These are phyloP conservation scores for Alethe diademata DNA, from an alignment of 2,113 vertebrate species.

Conservation along the genomic window DNA sequence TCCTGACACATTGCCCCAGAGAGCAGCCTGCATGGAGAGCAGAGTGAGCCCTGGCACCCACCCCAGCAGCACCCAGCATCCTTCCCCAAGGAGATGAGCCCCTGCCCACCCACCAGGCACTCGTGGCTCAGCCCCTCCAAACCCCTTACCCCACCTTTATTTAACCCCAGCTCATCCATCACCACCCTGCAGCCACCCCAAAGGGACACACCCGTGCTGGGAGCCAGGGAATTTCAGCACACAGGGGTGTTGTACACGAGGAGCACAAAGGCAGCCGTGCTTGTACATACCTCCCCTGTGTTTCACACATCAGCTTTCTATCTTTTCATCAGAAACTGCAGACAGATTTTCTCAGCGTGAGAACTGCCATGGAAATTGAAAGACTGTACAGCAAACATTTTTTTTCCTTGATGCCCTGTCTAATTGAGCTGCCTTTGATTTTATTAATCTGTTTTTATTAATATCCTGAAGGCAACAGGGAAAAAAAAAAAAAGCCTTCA, in stretches of 20 bases:
- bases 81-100: neutral
- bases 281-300: neutral
- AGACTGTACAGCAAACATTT: constrained; percentile 49
- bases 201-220: rapidly evolving
- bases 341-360: constrained; percentile 68
- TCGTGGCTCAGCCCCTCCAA: neutral
- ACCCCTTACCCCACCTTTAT: rapidly evolving
- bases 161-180: neutral
- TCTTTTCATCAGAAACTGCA: constrained; percentile 51
- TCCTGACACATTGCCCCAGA: rapidly evolving
- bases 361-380: constrained; percentile 62
- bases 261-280: neutral
- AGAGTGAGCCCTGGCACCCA: rapidly evolving
- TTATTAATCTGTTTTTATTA: constrained; percentile 73
- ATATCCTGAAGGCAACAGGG: constrained; percentile 63
- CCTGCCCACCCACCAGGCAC: neutral
- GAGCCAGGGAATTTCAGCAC: neutral
- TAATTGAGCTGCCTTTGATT: constrained; percentile 59
- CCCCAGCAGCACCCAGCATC: neutral
- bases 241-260: neutral
- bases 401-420: constrained; percentile 43
- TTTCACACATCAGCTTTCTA: constrained; percentile 34
- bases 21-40: neutral
- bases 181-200: rapidly evolving
- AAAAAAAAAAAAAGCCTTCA: neutral